Conservation (phyloP, 1,140 invertebrate species). For the Drosophila navojoa region DNA sequence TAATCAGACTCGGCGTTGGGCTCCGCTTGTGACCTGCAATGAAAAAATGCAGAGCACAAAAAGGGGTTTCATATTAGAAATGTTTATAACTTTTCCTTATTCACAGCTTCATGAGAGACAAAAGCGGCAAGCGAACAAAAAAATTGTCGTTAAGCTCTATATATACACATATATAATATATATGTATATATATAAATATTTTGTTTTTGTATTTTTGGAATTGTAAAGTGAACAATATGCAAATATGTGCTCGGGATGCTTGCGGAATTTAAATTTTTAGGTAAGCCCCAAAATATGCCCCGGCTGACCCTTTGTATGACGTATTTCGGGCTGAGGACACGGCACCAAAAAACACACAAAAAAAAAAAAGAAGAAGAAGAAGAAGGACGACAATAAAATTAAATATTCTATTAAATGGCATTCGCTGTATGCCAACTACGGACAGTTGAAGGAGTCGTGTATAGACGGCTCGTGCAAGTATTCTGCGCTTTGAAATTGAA, state of each 20-base stretch:
- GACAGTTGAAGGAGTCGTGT: background rate
- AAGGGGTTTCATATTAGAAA: slow-evolving; percentile 78
- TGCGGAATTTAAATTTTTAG: slow-evolving; percentile 70
- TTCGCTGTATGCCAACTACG: slow-evolving; percentile 47
- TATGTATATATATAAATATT: too few relatives aligned
- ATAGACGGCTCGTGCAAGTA: background rate
- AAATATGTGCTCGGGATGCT: slow-evolving; percentile 70
- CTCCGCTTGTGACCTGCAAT: slow-evolving; percentile 38
- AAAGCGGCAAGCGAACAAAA: slow-evolving; percentile 29
- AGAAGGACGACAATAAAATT: slow-evolving; percentile 66
- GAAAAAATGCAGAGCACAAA: slow-evolving; percentile 24
- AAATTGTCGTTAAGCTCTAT: slow-evolving; percentile 44
- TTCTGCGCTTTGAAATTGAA: slow-evolving; percentile 23
- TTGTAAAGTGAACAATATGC: slow-evolving; percentile 55
- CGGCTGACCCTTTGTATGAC: slow-evolving; percentile 67
- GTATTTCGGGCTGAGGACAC: slow-evolving; percentile 64
- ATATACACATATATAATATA: too few relatives aligned
- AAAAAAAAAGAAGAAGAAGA: too few relatives aligned
- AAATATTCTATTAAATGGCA: slow-evolving; percentile 80
- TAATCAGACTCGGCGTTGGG: slow-evolving; percentile 61
- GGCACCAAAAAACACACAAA: slow-evolving; percentile 18
- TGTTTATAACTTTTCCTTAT: slow-evolving; percentile 63
- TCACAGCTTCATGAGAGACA: slow-evolving; percentile 13
- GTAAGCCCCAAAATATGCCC: slow-evolving; percentile 57
- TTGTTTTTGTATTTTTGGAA: background rate